phyloP scores from a whole-genome alignment of 2,888 invertebrate species.

The Limenitis camilla region DNA sequence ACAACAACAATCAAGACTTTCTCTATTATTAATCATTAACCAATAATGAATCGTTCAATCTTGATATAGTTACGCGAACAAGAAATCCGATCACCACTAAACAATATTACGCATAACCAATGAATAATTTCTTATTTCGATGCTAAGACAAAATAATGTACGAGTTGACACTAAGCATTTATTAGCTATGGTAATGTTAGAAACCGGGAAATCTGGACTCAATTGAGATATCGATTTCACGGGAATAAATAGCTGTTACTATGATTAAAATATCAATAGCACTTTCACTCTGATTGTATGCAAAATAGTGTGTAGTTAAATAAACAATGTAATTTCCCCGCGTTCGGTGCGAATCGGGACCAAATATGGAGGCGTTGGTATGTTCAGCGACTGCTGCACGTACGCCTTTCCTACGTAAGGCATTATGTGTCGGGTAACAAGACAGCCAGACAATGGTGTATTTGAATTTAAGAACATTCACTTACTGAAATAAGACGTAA shows the following conservation, averaged over 20 bases:
- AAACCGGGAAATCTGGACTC: conserved; percentile 20
- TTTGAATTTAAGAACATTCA: conserved; percentile 17
- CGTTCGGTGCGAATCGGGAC: conserved; percentile 32
- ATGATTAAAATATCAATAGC: conserved; percentile 67
- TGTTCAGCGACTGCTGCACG: conserved; percentile 12
- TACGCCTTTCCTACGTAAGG: conserved; percentile 12
- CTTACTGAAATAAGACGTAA: neutral
- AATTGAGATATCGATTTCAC: conserved; percentile 54
- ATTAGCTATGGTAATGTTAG: conserved; percentile 20
- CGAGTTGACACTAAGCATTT: conserved; percentile 21
- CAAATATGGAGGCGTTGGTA: conserved; percentile 31
- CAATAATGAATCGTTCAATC: neutral
- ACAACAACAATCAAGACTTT: neutral
- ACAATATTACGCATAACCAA: neutral
- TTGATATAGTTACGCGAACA: neutral
- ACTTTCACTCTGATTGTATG: conserved; percentile 70
- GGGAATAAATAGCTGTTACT: conserved; percentile 44
- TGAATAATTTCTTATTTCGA: conserved; percentile 15
- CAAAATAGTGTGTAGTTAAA: conserved; percentile 54
- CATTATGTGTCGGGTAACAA: conserved; percentile 13
- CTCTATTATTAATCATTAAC: neutral
- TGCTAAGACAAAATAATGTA: conserved; percentile 18
- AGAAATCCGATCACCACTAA: conserved; percentile 3
- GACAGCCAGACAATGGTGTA: conserved; percentile 16
- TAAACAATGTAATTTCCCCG: conserved; percentile 43